Conservation (phyloP, 1,140 invertebrate genomes). For the Spodoptera litura region DNA sequence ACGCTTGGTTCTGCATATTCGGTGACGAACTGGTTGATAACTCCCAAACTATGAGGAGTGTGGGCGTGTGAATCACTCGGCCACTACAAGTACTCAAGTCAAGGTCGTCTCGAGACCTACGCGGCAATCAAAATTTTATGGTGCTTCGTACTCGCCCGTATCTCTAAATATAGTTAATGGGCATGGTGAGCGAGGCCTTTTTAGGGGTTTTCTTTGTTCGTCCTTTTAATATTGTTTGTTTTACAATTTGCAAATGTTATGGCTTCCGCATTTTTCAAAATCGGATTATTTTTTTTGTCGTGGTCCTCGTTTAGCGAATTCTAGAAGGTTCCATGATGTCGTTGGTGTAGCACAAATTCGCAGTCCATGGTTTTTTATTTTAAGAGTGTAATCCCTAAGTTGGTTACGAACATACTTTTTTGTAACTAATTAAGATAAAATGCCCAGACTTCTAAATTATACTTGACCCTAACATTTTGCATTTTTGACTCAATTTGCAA, state of each 20-base stretch:
- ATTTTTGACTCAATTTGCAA: not conserved
- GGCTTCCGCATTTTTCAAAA: not conserved
- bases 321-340: too few relatives aligned
- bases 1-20: constrained; percentile 24
- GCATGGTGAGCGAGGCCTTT: constrained; percentile 44
- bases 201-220: constrained; percentile 28
- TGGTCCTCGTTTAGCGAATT: not conserved
- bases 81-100: constrained; percentile 31
- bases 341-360: not conserved
- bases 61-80: constrained; percentile 53
- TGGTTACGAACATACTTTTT: not conserved
- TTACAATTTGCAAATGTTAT: constrained; percentile 4
- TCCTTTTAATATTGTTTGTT: constrained; percentile 10
- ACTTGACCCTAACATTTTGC: not conserved
- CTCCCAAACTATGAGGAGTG: constrained; percentile 9
- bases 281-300: not conserved
- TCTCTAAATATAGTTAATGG: constrained; percentile 53
- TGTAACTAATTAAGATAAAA: constrained; percentile 11
- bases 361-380: not conserved
- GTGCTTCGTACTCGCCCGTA: constrained; percentile 32
- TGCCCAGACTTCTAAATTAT: not conserved
- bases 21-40: constrained; percentile 7
- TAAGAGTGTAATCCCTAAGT: too few relatives aligned
- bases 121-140: constrained; percentile 53
- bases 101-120: constrained; percentile 55